Conservation (phyloP, 2,888 invertebrate species). For the Norana najaformis region DNA sequence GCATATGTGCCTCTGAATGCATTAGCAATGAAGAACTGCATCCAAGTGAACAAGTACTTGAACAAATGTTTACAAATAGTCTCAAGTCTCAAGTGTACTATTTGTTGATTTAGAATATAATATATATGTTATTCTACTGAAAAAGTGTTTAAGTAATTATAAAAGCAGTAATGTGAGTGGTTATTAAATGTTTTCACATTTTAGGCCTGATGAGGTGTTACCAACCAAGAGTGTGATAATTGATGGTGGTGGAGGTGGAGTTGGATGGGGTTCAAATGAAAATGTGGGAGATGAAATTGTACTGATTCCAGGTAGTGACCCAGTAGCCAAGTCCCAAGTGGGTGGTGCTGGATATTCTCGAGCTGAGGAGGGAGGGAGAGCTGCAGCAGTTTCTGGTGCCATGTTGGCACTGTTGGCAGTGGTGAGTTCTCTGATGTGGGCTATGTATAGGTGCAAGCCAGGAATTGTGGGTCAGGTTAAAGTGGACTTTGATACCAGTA, state of each 20-base stretch:
- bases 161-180: background rate
- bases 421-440: constrained; percentile 46
- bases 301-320: background rate
- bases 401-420: constrained; percentile 45
- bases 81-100: background rate
- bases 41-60: background rate
- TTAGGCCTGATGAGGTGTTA: background rate
- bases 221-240: background rate
- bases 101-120: background rate
- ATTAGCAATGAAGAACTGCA: no score
- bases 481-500: background rate
- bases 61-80: constrained; percentile 2
- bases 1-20: no score
- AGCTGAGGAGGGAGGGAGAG: constrained; percentile 48
- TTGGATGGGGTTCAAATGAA: constrained; percentile 34
- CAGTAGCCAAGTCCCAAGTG: background rate
- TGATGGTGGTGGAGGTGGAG: background rate
- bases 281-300: background rate
- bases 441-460: constrained; percentile 48
- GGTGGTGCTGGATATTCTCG: constrained; percentile 37
- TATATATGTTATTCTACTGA: background rate
- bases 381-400: constrained; percentile 48
- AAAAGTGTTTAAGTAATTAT: background rate
- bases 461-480: constrained; percentile 38
- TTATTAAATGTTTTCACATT: background rate